Conservation (phyloP, 2,888 invertebrate genomes). For the Zaprionus obscuricornis region DNA sequence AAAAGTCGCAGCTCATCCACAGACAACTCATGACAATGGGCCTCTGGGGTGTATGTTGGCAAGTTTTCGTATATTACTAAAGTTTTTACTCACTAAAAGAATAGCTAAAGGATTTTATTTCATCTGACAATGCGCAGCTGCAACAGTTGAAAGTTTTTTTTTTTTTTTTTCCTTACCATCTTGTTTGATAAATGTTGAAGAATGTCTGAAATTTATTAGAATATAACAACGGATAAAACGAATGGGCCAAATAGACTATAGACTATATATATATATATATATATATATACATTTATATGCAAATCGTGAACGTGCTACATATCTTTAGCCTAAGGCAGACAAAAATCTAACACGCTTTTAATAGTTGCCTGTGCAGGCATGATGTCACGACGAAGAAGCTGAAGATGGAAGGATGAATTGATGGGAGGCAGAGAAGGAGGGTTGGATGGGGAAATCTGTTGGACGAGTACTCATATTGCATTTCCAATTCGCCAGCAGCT, state of each 20-base stretch:
- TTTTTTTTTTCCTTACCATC: no score
- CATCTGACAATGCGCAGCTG: slow-evolving; percentile 58
- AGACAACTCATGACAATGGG: no score
- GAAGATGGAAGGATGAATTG: not conserved
- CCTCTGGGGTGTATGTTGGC: not conserved
- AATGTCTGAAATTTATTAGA: slow-evolving; percentile 64
- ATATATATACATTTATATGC: no score
- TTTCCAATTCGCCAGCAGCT: slow-evolving; percentile 34
- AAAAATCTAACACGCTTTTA: slow-evolving; percentile 64
- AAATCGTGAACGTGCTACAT: slow-evolving; percentile 5
- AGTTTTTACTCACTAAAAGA: slow-evolving; percentile 19
- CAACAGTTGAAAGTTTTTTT: slow-evolving; percentile 48
- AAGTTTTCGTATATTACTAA: slow-evolving; percentile 6
- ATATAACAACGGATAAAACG: slow-evolving; percentile 35
- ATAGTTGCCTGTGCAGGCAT: slow-evolving; percentile 47
- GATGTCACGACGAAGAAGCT: slow-evolving; percentile 17
- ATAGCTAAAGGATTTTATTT: slow-evolving; percentile 12
- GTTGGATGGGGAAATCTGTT: no score
- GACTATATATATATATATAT: no score
- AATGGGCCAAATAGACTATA: no score
- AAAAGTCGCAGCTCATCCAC: no score
- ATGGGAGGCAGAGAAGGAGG: not conserved
- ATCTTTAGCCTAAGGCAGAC: slow-evolving; percentile 6
- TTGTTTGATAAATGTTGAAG: slow-evolving; percentile 62
- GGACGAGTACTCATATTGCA: slow-evolving; percentile 37